Percentiles rank a stretch among this genome's conserved stretches.
Evolutionary conservation across 1,140 invertebrate species (phyloP).

Genomic region (Alviniconcha marisindica): DNA sequence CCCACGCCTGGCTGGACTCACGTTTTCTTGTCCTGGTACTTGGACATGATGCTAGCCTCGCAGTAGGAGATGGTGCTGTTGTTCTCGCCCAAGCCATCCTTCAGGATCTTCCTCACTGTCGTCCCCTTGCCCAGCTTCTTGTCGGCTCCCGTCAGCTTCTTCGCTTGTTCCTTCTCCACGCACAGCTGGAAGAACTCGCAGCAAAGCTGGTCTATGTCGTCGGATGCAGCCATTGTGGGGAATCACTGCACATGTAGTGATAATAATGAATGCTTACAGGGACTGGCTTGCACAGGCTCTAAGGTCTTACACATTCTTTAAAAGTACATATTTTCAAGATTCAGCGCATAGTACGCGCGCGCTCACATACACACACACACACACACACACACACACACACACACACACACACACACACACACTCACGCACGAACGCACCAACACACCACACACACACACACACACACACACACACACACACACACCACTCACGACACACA

Average conservation of each 20-base stretch:
- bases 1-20: constrained; percentile 3
- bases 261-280: not conserved
- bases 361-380: too few relatives aligned
- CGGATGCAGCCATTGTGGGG: not conserved
- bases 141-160: not conserved
- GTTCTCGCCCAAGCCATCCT: not conserved
- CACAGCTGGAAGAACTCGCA: not conserved
- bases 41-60: constrained; percentile 25
- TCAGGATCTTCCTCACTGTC: constrained; percentile 9
- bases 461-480: not conserved
- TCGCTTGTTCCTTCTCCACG: constrained; percentile 2
- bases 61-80: not conserved
- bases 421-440: not conserved
- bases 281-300: too few relatives aligned
- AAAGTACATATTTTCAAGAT: too few relatives aligned
- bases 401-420: not conserved
- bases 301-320: too few relatives aligned
- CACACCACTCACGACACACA: not conserved
- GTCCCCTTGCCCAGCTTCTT: constrained; percentile 18
- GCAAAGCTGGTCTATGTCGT: not conserved
- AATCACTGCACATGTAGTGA: too few relatives aligned
- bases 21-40: constrained; percentile 30
- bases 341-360: too few relatives aligned
- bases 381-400: too few relatives aligned
- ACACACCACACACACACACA: not conserved